Conservation (phyloP, 2,113 vertebrate genomes). For the Nycticryphes semicollaris region DNA sequence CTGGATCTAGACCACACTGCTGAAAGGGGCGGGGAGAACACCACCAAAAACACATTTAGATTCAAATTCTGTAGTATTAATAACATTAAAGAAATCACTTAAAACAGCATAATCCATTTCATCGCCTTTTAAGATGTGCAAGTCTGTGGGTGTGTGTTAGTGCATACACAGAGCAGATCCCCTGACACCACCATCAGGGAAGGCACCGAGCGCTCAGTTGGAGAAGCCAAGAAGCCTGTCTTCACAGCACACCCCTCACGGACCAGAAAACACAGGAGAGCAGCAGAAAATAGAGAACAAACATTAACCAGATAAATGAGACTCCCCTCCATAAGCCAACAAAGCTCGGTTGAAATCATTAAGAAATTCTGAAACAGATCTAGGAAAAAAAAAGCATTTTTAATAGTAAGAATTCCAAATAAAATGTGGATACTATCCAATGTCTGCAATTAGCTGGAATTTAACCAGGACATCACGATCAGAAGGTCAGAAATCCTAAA, state of each 20-base stretch:
- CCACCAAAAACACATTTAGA: not conserved
- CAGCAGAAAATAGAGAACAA: not conserved
- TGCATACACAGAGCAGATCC: not conserved
- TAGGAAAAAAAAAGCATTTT: not conserved
- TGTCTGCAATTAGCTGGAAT: not conserved
- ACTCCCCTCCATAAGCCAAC: not conserved
- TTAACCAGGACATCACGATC: not conserved
- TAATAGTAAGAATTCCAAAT: not conserved
- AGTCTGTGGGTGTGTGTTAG: rapidly evolving
- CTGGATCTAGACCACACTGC: not conserved
- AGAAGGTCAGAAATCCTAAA: not conserved
- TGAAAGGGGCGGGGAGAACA: not conserved
- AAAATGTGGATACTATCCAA: not conserved
- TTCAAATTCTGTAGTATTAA: not conserved
- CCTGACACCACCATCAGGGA: not conserved
- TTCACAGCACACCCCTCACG: not conserved
- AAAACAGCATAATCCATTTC: not conserved
- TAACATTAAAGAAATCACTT: not conserved
- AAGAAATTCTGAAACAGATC: not conserved
- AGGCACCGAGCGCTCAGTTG: rapidly evolving
- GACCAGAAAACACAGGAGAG: not conserved
- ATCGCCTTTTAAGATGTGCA: not conserved
- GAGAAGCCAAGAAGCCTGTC: not conserved
- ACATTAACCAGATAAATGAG: not conserved
- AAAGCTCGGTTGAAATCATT: not conserved